Percentiles rank a stretch among this genome's conserved stretches.
These are phyloP conservation scores for Eclectus roratus DNA, from an alignment of 2,113 vertebrate species.

Conservation along the genomic window DNA sequence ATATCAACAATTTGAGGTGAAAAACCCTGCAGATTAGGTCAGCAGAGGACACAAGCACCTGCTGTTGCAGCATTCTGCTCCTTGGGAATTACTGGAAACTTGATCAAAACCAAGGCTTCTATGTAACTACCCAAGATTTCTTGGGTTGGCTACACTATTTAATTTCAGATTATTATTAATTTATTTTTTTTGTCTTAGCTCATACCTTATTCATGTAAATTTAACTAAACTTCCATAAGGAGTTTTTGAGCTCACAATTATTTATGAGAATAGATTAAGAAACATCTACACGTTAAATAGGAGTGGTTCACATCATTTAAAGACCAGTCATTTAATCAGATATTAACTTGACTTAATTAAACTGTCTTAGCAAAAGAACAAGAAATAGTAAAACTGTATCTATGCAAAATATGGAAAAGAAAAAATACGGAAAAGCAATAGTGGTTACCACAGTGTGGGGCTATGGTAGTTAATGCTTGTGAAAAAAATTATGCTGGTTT, in stretches of 20 bases:
- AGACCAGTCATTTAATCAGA: background rate
- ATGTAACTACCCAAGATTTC: background rate
- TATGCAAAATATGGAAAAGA: background rate
- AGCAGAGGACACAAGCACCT: background rate
- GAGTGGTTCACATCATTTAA: background rate
- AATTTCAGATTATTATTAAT: background rate
- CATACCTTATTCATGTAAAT: background rate
- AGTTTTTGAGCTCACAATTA: background rate
- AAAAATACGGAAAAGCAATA: background rate
- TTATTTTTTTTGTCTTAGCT: background rate
- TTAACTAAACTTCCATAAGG: background rate
- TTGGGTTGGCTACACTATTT: background rate
- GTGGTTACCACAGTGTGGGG: background rate
- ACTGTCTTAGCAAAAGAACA: background rate
- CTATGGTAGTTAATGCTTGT: background rate
- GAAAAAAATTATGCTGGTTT: background rate
- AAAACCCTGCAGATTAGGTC: background rate
- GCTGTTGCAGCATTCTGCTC: background rate
- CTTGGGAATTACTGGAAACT: background rate
- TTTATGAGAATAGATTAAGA: background rate
- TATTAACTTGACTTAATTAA: background rate
- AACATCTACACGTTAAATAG: background rate
- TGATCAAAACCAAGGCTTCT: background rate
- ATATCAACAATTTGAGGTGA: background rate
- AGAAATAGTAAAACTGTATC: background rate